Percentiles rank a stretch among this genome's conserved stretches.
Conservation (phyloP, 2,888 invertebrate species). For the Pelosia muscerda region DNA sequence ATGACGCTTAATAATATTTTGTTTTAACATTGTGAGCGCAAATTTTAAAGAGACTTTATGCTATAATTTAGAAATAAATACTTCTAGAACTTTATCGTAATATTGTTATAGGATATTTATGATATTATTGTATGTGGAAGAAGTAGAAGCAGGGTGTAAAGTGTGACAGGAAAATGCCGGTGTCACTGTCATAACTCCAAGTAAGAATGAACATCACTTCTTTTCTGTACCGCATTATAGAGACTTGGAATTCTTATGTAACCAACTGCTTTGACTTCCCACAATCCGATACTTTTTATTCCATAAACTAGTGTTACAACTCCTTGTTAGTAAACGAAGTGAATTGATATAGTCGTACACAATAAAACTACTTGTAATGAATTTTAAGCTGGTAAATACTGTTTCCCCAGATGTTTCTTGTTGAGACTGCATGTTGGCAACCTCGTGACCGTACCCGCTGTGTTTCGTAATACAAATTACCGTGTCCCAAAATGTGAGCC, state of each 20-base stretch:
- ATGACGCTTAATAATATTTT: conserved; percentile 17
- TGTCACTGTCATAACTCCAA: background rate
- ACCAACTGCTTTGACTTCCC: background rate
- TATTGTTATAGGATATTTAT: no score
- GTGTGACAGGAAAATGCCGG: background rate
- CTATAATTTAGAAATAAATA: background rate
- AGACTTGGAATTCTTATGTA: background rate
- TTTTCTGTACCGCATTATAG: background rate
- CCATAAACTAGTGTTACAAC: no score
- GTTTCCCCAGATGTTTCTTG: background rate
- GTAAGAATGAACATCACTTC: background rate
- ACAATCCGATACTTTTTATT: background rate
- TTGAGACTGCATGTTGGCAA: background rate
- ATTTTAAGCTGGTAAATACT: background rate
- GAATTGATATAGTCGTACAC: background rate
- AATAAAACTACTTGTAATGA: background rate
- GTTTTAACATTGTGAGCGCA: background rate
- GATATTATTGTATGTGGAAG: no score
- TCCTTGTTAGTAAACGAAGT: no score
- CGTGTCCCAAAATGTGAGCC: background rate
- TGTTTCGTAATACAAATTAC: no score
- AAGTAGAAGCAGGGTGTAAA: no score
- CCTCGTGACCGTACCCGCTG: background rate
- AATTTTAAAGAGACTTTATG: background rate
- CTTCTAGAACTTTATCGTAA: no score